Percentiles rank a stretch among this genome's conserved stretches.
Conservation (phyloP, 1,140 invertebrate species). For the Musca vetustissima region DNA sequence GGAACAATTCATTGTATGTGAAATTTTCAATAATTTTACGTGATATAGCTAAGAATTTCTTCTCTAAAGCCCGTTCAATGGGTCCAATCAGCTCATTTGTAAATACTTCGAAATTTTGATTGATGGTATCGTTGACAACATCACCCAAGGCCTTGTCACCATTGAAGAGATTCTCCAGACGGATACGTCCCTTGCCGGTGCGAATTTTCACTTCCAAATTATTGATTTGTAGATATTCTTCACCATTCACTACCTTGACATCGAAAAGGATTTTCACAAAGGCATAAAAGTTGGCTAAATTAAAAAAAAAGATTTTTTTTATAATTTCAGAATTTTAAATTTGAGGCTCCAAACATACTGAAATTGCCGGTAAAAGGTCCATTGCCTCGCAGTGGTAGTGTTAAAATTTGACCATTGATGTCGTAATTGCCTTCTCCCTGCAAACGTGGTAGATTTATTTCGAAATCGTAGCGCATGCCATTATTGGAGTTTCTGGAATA, state of each 20-base stretch:
- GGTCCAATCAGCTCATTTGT: slow-evolving; percentile 62
- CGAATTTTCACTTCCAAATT: slow-evolving; percentile 61
- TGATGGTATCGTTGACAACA: slow-evolving; percentile 64
- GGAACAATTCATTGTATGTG: slow-evolving; percentile 63
- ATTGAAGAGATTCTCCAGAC: slow-evolving; percentile 65
- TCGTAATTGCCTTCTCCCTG: slow-evolving; percentile 63
- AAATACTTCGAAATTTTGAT: slow-evolving; percentile 65
- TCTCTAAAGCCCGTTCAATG: slow-evolving; percentile 61
- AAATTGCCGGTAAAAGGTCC: slow-evolving; percentile 66
- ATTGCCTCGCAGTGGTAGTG: slow-evolving; percentile 64
- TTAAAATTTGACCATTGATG: slow-evolving; percentile 63
- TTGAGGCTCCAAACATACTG: slow-evolving; percentile 57
- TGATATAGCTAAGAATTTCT: slow-evolving; percentile 59
- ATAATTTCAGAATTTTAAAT: too few relatives aligned
- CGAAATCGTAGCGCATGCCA: slow-evolving; percentile 56
- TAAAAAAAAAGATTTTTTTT: slow-evolving; percentile 12
- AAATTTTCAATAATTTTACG: slow-evolving; percentile 62
- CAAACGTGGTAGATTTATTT: slow-evolving; percentile 61
- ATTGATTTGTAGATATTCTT: slow-evolving; percentile 59
- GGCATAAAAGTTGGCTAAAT: slow-evolving; percentile 58
- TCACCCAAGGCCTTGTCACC: slow-evolving; percentile 63
- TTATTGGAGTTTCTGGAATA: slow-evolving; percentile 49
- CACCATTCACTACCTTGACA: slow-evolving; percentile 55
- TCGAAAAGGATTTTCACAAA: slow-evolving; percentile 58
- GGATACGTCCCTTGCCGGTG: slow-evolving; percentile 60